Base-by-base conservation (phyloP, 2,797 vertebrate genomes). In the Cryptoblepharus egeriae region DNA sequence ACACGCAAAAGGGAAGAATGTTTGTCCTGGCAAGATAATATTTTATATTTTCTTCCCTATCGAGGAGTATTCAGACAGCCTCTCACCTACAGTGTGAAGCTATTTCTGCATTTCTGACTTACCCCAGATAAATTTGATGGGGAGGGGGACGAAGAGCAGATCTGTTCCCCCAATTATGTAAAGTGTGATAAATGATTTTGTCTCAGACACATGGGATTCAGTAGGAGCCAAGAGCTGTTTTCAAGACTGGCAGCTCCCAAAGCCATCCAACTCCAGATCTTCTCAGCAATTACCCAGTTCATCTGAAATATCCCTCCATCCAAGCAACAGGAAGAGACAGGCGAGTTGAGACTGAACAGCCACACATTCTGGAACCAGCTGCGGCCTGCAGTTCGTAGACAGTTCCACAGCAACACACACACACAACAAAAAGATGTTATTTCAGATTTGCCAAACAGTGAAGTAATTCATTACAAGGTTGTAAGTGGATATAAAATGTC, bases 401-500 rank as follows among this genome's bases (percentile, higher is more conserved):
- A 88, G 92, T 94, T 93, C 92, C 93, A 91, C 85, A 87, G 92
- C 90, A 93, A 91, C 22, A 26, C 24, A 91, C 22, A 26, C 24
- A 52, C 67, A 5, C 39, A 30, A 45, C 32, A 63, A 89, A 83
- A 63, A 87, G 88, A 90, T 81, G 90, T 87, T 69, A 86, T 82
- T 92, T 90, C 84, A 89, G 87, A 91, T 94, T 95, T 95, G 93
- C 89, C 93, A 94, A 94, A 94, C 91, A 88, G 88, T 90, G 90
- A 87, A 90, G 93, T 91, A 93, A 96, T 95, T 95, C 90, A 95
- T 95, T 93, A 94, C 90, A 85, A 89, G 49, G 85, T 77, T 84
- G 88, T 93, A 96, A 94, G 92, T 93, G 92, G 92, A 92, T 95
- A 92, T 94, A 85, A 93, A 93, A 91, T 0, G 73, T 92, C 93